phyloP scores from a whole-genome alignment of 2,113 vertebrate genomes.

The Ceyx margarethae region DNA sequence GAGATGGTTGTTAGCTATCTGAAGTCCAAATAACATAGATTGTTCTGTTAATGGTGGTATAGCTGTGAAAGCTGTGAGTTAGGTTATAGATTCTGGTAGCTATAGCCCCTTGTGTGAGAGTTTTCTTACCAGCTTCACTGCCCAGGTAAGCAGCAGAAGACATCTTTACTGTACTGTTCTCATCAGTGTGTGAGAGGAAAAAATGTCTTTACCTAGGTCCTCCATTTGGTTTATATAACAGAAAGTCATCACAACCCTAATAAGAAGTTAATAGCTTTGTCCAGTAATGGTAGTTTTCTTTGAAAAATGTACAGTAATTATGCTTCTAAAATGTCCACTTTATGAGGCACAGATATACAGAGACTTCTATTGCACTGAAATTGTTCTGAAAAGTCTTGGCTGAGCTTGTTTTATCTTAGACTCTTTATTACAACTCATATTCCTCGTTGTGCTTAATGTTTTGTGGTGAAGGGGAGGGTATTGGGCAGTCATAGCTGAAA shows the following conservation, averaged over 20 bases:
- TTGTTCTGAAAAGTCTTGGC: not conserved
- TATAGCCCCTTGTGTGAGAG: not conserved
- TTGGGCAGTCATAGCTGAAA: not conserved
- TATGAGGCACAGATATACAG: not conserved
- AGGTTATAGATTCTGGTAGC: not conserved
- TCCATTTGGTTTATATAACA: not conserved
- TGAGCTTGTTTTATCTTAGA: not conserved
- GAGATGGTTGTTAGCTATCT: not conserved
- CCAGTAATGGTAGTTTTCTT: not conserved
- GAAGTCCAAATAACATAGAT: not conserved
- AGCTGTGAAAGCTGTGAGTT: not conserved
- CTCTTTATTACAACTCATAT: not conserved
- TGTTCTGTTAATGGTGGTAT: not conserved
- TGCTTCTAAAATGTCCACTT: not conserved
- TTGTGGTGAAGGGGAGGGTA: not conserved
- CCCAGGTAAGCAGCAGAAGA: not conserved
- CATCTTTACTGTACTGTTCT: not conserved
- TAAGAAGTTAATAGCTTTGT: not conserved
- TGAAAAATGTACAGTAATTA: not conserved
- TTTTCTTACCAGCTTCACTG: not conserved
- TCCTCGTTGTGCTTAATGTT: not conserved
- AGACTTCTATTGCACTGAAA: not conserved
- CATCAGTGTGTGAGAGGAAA: not conserved
- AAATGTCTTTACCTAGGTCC: not conserved
- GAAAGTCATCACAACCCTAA: not conserved